Evolutionary conservation across 2,113 vertebrate genomes (phyloP).

Genomic region (Odontesthes bonariensis): DNA sequence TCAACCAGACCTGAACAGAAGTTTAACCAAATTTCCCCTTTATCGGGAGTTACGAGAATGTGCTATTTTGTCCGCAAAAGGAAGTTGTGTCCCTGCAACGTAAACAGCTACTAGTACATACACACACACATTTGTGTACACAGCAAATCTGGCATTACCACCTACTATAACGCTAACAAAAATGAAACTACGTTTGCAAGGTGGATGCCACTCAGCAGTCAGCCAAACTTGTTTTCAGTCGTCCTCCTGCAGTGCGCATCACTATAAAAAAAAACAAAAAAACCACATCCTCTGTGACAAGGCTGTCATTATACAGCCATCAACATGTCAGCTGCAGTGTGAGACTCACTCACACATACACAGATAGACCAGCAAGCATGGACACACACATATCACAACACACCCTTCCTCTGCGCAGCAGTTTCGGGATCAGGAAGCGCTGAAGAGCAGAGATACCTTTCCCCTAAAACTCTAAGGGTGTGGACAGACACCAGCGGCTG

Average conservation of each 20-base stretch:
- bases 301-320: slow-evolving; percentile 58
- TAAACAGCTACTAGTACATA: not conserved
- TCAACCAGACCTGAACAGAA: too few species aligned
- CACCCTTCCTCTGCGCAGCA: slow-evolving; percentile 58
- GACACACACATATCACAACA: slow-evolving; percentile 28
- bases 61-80: too few species aligned
- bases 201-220: slow-evolving; percentile 12
- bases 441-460: slow-evolving; percentile 54
- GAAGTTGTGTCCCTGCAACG: not conserved
- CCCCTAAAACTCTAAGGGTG: slow-evolving; percentile 44
- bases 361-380: slow-evolving; percentile 6
- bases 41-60: too few species aligned
- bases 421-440: slow-evolving; percentile 59
- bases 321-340: slow-evolving; percentile 58
- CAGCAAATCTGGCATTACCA: not conserved
- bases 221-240: slow-evolving; percentile 28
- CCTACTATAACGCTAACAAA: not conserved
- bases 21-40: too few species aligned
- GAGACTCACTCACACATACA: slow-evolving; percentile 18
- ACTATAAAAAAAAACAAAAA: slow-evolving; percentile 32
- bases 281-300: slow-evolving; percentile 73
- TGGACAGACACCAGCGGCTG: slow-evolving; percentile 23
- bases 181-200: slow-evolving; percentile 5
- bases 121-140: not conserved
- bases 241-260: slow-evolving; percentile 36